Base-by-base conservation (phyloP, 1,140 invertebrate species). In the Ericerus pela region DNA sequence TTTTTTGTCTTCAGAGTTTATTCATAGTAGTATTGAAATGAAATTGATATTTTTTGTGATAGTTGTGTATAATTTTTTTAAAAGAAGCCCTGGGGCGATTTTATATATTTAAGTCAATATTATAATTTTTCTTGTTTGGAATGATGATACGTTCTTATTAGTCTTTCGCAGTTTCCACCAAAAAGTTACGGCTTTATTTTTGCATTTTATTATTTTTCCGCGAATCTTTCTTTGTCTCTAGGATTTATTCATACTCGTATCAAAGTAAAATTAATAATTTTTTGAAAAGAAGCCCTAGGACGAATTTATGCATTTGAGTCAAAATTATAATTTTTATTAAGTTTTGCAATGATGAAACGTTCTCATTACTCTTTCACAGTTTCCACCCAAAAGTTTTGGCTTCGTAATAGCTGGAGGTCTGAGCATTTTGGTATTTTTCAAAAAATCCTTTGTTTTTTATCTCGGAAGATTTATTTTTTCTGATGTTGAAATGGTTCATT, bases 141-240 rank as follows among this genome's bases (percentile, higher is more conserved):
- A 29, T 30, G 41, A 55, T 56, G 26, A 53, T 38, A 37, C 18
- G 36, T 5, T 36, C n/a, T n/a, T 1, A 51, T 2, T 1, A 11
- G 33, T 56, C 30, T 54, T 55, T 55, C 54, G 54, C 54, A 38
- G 54, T 55, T 55, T 55, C 54, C 54, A 55, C 54, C 54, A 52
- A 47, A 52, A 30, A 31, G 51, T 28, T 10, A n/a, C n/a, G n/a
- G n/a, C n/a, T n/a, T n/a, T n/a, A n/a, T n/a, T n/a, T n/a, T n/a
- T n/a, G n/a, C n/a, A 57, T 41, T 41, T 41, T 41, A 41, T 41
- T 41, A n/a, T n/a, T n/a, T n/a, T 33, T 10, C 31, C 8, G n/a
- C 22, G 22, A 41, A 4, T n/a, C 37, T 16, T 41, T 41, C 6
- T 41, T 16, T 16, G 37, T 5, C n/a, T 12, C 22, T 51, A 18